Base-by-base conservation (phyloP, 2,797 vertebrate species). In the Echiichthys vipera region DNA sequence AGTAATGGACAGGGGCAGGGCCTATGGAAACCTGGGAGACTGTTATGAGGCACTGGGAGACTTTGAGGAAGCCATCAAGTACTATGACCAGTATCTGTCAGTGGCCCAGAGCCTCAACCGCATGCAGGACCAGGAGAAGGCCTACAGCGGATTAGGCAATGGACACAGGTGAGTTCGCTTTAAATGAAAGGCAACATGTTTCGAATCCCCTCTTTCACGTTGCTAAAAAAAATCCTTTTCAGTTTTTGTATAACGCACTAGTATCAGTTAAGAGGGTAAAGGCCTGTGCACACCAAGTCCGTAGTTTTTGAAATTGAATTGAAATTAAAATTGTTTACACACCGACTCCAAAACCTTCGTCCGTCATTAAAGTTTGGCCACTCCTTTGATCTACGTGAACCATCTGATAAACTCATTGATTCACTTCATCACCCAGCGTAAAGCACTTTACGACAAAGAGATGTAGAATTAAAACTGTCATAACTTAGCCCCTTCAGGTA, bases 91-190 rank as follows among this genome's bases (percentile, higher is more conserved):
- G 85, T 98, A 98, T 88, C 92, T 99, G 63, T 96, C 96, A 0
- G 98, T 98, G 74, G 97, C 97, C 15, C 98, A 99, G 87, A 99
- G 97, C 82, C 93, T 99, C 67, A 96, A 95, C 87, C 97, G 96
- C 53, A 96, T 97, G 95, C 98, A 97, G 84, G 98, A 99, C 88
- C 98, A 99, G 89, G 98, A 97, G 76, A 99, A 97, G 86, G 98
- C 98, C 40, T 99, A 99, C 88, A 93, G 97, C 76, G 98, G 98
- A 57, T 91, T 99, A 39, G 98, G 97, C 69, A 98, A 93, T 0
- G 97, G 96, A 64, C 97, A 99, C 95, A 97, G 90, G 93, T 93
- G 57, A 88, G 84, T 70, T 36, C 42, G 20, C 25, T 73, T 66
- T 32, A 29, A 42, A 59, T 32, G 15, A 50, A 55, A 61, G 20